Conservation (phyloP, 2,888 invertebrate species). For the Lamellibrachia columna region DNA sequence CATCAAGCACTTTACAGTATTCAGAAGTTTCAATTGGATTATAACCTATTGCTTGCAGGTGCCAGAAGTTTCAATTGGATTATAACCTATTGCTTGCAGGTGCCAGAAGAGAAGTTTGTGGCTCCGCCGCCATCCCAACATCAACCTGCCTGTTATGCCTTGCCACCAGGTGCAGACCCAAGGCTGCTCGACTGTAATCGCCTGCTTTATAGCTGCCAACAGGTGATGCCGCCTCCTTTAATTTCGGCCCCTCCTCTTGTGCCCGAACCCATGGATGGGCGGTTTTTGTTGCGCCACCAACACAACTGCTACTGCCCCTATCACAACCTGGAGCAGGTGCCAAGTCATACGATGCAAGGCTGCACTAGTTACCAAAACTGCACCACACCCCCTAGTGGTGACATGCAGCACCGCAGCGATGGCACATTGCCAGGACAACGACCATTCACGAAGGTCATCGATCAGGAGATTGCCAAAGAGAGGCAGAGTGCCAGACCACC, state of each 20-base stretch:
- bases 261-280: neutral
- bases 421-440: neutral
- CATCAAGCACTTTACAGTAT: no score
- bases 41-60: no score
- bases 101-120: neutral
- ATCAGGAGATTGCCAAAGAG: neutral
- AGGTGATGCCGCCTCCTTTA: neutral
- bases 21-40: no score
- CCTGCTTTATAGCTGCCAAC: neutral
- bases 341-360: neutral
- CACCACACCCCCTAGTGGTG: neutral
- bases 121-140: neutral
- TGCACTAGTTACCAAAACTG: neutral
- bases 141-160: neutral
- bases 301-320: slow-evolving; percentile 3
- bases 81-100: neutral
- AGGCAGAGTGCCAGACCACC: neutral
- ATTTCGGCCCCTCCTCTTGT: neutral
- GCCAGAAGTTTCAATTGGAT: no score
- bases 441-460: neutral
- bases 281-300: neutral
- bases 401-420: neutral
- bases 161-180: neutral
- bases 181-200: neutral
- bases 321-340: neutral